These are phyloP conservation scores for Sebastes hubbsi DNA, from an alignment of 2,797 vertebrate species.

Conservation along the genomic window DNA sequence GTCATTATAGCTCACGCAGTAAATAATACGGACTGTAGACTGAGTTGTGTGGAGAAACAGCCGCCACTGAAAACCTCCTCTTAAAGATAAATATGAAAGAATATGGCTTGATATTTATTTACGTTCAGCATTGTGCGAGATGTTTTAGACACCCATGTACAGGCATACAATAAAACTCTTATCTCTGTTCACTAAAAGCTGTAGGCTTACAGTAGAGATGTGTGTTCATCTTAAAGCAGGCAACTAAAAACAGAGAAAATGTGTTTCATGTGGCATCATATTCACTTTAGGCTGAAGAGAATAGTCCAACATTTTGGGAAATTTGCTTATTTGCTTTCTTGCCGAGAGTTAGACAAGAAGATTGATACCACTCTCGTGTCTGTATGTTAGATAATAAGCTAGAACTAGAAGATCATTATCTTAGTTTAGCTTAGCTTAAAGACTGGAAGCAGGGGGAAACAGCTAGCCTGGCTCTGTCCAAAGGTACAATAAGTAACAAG, in stretches of 20 bases:
- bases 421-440: neutral
- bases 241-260: neutral
- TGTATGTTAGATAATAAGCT: neutral
- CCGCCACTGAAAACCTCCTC: constrained; percentile 58
- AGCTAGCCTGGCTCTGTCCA: too few species aligned
- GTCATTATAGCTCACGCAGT: constrained; percentile 58
- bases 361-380: neutral
- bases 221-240: constrained; percentile 24
- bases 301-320: neutral
- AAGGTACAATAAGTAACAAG: too few species aligned
- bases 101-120: constrained; percentile 7
- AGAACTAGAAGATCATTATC: accelerated
- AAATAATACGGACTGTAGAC: constrained; percentile 35
- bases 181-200: constrained; percentile 7
- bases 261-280: constrained; percentile 16
- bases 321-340: neutral
- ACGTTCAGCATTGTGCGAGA: neutral
- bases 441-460: too few species aligned
- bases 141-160: neutral
- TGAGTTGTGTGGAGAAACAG: constrained; percentile 39
- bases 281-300: neutral
- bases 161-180: neutral
- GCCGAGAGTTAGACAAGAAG: neutral
- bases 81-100: constrained; percentile 21
- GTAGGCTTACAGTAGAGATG: neutral